Evolutionary conservation across 2,113 vertebrate species (phyloP).

Genomic region (Microtus oregoni): DNA sequence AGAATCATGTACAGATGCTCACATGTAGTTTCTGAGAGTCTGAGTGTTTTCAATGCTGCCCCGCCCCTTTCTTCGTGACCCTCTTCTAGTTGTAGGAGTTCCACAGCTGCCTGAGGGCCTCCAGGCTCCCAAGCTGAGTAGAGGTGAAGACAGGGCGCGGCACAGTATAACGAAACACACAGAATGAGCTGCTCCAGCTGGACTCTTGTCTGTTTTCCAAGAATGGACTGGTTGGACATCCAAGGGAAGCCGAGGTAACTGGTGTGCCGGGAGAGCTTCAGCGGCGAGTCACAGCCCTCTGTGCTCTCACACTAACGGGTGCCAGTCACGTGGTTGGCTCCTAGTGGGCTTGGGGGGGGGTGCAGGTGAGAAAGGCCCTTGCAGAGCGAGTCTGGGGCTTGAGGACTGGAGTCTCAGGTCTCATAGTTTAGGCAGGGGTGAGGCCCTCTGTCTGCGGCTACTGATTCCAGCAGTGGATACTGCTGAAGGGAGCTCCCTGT

Average conservation of each 20-base stretch:
- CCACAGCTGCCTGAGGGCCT: background rate
- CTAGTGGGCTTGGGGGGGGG: accelerated
- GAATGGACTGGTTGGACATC: background rate
- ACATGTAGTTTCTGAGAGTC: background rate
- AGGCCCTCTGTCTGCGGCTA: background rate
- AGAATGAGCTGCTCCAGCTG: background rate
- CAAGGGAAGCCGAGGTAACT: background rate
- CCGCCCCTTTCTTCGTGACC: too few relatives aligned
- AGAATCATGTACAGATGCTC: background rate
- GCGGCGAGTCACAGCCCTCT: background rate
- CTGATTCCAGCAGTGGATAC: background rate
- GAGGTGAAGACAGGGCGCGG: background rate
- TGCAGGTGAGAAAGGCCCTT: background rate
- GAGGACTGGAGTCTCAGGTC: background rate
- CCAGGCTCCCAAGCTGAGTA: background rate
- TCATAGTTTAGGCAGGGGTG: background rate
- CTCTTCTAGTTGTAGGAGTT: background rate
- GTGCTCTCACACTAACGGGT: background rate
- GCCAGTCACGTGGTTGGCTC: background rate
- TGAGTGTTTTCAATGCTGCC: background rate
- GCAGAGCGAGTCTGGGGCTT: background rate
- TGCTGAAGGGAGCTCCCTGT: background rate
- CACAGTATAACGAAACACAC: background rate
- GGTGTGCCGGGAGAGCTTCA: background rate
- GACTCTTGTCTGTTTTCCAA: background rate